Evolutionary conservation across 2,888 invertebrate species (phyloP).

Genomic region (Hedychridium roseum): DNA sequence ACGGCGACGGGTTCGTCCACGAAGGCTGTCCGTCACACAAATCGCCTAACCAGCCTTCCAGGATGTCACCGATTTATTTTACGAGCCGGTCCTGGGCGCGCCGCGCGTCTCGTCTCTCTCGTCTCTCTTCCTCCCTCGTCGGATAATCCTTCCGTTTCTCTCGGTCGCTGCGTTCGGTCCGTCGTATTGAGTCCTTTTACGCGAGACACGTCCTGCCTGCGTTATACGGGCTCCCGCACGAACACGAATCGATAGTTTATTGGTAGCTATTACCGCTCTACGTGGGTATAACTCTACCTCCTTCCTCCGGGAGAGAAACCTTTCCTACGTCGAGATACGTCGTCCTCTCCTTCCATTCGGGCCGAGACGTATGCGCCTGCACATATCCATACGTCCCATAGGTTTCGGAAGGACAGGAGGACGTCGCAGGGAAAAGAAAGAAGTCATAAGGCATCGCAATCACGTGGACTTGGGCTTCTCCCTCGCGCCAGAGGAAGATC

Average conservation of each 20-base stretch:
- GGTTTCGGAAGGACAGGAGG: background rate
- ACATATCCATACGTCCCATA: slow-evolving; percentile 35
- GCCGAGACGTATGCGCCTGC: background rate
- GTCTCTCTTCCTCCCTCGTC: slow-evolving; percentile 2
- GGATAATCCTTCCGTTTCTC: slow-evolving; percentile 7
- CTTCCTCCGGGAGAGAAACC: background rate
- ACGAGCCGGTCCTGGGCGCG: slow-evolving; percentile 47
- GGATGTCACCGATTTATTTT: slow-evolving; percentile 62
- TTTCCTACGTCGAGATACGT: slow-evolving; percentile 14
- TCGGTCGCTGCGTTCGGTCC: slow-evolving; percentile 4
- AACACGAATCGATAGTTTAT: slow-evolving; percentile 52
- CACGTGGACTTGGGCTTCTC: no score
- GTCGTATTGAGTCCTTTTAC: slow-evolving; percentile 39
- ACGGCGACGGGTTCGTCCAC: slow-evolving; percentile 28
- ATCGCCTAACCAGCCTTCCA: slow-evolving; percentile 54
- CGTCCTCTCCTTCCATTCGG: background rate
- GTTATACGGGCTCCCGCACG: slow-evolving; percentile 21
- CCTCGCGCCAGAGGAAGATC: slow-evolving; percentile 29
- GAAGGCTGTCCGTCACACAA: slow-evolving; percentile 54
- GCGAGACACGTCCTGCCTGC: slow-evolving; percentile 31
- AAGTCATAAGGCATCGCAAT: slow-evolving; percentile 40
- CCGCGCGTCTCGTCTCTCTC: slow-evolving; percentile 19
- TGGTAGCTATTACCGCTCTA: slow-evolving; percentile 47
- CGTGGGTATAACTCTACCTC: slow-evolving; percentile 25
- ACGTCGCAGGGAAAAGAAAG: slow-evolving; percentile 10